Percentiles rank a stretch among this genome's conserved stretches.
Evolutionary conservation across 2,888 invertebrate genomes (phyloP).

Genomic region (Rhamphomyia laevipes): DNA sequence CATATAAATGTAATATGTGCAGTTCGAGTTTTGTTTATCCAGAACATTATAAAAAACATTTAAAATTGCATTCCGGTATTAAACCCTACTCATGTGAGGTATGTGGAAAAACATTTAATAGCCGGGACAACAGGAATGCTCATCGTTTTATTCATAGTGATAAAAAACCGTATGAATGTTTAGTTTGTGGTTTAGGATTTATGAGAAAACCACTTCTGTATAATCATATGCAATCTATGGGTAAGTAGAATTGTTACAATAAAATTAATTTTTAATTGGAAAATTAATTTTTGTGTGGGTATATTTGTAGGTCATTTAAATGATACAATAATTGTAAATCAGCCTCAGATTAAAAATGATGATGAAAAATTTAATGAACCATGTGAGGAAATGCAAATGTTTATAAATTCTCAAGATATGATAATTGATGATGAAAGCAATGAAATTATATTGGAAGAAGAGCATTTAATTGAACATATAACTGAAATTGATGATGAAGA

Average conservation of each 20-base stretch:
- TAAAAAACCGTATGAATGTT: conserved; percentile 76
- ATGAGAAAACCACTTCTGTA: conserved; percentile 72
- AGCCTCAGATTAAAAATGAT: conserved; percentile 51
- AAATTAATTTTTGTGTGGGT: background rate
- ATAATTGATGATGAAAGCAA: background rate
- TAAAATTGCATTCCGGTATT: conserved; percentile 64
- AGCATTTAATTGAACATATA: background rate
- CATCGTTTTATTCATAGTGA: conserved; percentile 77
- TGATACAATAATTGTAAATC: conserved; percentile 72
- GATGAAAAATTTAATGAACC: conserved; percentile 23
- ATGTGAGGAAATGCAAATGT: background rate
- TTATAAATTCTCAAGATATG: background rate
- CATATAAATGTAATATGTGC: conserved; percentile 60
- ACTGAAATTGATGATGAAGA: background rate
- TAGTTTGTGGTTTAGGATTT: conserved; percentile 67
- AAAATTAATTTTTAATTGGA: too few species aligned
- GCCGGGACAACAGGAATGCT: conserved; percentile 72
- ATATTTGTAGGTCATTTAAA: conserved; percentile 45
- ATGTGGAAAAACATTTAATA: conserved; percentile 74
- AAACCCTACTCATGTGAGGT: conserved; percentile 67
- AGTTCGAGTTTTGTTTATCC: conserved; percentile 72
- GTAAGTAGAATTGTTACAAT: conserved; percentile 29
- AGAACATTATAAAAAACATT: conserved; percentile 64
- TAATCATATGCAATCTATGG: conserved; percentile 55
- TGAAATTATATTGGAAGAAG: background rate